These are phyloP conservation scores for Acrocephalus scirpaceus DNA, from an alignment of 2,797 vertebrate genomes.

Conservation along the genomic window DNA sequence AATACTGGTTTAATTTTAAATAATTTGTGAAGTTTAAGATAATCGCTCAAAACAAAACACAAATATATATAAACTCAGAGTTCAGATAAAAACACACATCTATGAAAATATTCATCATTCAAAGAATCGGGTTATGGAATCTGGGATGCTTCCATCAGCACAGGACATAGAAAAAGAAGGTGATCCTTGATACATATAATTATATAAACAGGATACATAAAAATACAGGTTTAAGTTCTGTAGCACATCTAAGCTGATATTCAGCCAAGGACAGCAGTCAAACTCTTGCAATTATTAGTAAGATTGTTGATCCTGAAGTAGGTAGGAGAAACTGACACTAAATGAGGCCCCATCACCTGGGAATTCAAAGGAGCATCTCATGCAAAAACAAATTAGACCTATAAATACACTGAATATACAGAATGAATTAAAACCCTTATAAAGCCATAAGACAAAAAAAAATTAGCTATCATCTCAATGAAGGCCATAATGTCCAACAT, in stretches of 20 bases:
- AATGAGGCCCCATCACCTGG: neutral
- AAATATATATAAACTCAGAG: neutral
- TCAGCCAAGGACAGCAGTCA: neutral
- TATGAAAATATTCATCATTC: neutral
- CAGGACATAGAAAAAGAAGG: neutral
- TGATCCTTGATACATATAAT: fast-evolving
- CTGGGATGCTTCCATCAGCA: neutral
- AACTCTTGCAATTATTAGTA: neutral
- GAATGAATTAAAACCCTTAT: neutral
- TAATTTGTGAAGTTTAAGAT: neutral
- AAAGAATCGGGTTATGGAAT: neutral
- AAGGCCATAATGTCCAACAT: neutral
- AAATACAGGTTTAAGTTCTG: neutral
- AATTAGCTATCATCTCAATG: neutral
- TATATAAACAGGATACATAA: neutral
- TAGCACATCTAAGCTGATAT: neutral
- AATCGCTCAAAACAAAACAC: neutral
- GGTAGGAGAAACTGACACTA: neutral
- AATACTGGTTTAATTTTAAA: neutral
- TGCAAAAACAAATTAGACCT: neutral
- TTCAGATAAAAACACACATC: neutral
- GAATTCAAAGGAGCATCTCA: neutral
- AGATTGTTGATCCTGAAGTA: neutral
- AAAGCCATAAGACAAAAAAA: neutral
- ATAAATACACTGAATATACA: neutral